A percentile compares a stretch with the other conserved stretches of the same genome.
phyloP scores from a whole-genome alignment of 2,113 vertebrate species.

The Thymallus thymallus region DNA sequence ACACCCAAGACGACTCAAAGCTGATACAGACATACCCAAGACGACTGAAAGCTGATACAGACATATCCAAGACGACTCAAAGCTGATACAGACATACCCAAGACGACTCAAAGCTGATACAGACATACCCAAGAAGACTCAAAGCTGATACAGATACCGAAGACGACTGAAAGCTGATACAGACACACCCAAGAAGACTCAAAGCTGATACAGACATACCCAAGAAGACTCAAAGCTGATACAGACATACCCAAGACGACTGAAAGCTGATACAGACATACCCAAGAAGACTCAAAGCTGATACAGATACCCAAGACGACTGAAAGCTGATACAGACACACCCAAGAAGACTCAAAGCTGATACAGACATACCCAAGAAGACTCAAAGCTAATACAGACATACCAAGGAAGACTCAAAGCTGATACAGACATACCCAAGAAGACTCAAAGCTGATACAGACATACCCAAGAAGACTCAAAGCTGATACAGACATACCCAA shows the following conservation, averaged over 20 bases:
- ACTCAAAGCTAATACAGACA: too few species aligned
- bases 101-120: too few species aligned
- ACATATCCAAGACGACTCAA: not conserved
- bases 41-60: not conserved
- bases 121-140: not conserved
- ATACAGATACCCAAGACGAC: conserved; percentile 2
- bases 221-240: too few species aligned
- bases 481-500: conserved; percentile 2
- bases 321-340: conserved; percentile 3
- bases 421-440: conserved; percentile 1
- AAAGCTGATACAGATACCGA: conserved; percentile 1
- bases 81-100: conserved; percentile 2
- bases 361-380: not conserved
- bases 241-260: conserved; percentile 2
- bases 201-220: conserved; percentile 3
- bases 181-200: not conserved
- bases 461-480: too few species aligned
- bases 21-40: conserved; percentile 5
- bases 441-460: not conserved
- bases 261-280: conserved; percentile 5
- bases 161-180: too few species aligned
- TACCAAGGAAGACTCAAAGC: too few species aligned
- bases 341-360: too few species aligned
- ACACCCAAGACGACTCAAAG: too few species aligned
- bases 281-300: too few species aligned